phyloP scores from a whole-genome alignment of 2,113 vertebrate species.

The Argyrosomus japonicus region DNA sequence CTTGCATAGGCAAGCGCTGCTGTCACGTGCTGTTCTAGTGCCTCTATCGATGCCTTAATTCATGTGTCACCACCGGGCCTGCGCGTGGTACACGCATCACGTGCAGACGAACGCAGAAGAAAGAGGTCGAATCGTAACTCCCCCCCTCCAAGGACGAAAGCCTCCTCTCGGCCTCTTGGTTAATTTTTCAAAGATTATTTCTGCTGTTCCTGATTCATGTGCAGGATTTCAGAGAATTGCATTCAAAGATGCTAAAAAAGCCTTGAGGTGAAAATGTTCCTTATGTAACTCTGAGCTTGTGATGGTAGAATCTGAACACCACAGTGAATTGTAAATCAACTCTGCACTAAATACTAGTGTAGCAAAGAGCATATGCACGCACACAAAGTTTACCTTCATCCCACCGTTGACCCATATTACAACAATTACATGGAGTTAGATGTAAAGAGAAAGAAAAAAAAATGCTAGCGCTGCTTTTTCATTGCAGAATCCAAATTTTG shows the following conservation, averaged over 20 bases:
- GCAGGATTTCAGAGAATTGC: conserved; percentile 18
- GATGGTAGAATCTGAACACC: conserved; percentile 33
- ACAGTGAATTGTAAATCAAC: conserved; percentile 45
- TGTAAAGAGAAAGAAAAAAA: not conserved
- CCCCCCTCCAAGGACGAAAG: not conserved
- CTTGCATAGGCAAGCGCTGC: conserved; percentile 63
- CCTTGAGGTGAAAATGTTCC: conserved; percentile 34
- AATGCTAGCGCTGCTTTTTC: conserved; percentile 8
- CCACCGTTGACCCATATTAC: not conserved
- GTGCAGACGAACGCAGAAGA: conserved; percentile 39
- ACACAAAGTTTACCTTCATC: conserved; percentile 31
- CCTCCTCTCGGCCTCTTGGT: not conserved
- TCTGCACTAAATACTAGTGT: conserved; percentile 22
- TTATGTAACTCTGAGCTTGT: conserved; percentile 41
- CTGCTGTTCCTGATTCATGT: conserved; percentile 19
- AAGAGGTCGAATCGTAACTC: conserved; percentile 31
- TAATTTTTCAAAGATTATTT: conserved; percentile 4
- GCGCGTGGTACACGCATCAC: conserved; percentile 51
- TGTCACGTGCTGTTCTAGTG: conserved; percentile 78
- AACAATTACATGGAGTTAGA: not conserved
- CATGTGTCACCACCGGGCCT: conserved; percentile 69
- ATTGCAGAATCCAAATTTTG: conserved; percentile 8
- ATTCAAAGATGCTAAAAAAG: conserved; percentile 21
- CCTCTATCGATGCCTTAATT: conserved; percentile 84
- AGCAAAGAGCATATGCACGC: conserved; percentile 34